Percentiles rank a stretch among this genome's conserved stretches.
Evolutionary conservation across 2,797 vertebrate species (phyloP).

Genomic region (Gorsachius magnificus): DNA sequence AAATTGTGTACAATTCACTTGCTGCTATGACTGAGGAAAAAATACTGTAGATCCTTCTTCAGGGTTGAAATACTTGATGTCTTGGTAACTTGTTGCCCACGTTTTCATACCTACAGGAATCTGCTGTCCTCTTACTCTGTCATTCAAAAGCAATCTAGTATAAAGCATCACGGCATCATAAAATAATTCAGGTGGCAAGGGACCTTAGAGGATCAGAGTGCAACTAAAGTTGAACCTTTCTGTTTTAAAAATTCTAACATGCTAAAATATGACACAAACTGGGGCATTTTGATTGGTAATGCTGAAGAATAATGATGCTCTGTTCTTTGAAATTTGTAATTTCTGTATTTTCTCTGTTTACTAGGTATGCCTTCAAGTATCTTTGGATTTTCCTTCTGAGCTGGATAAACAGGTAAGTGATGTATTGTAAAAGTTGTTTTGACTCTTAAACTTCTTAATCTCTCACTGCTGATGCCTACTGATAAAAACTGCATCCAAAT

Average conservation of each 20-base stretch:
- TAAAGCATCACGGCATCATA: background rate
- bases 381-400: conserved; percentile 38
- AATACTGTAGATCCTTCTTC: background rate
- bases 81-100: background rate
- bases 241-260: background rate
- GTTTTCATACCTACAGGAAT: background rate
- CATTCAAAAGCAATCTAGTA: background rate
- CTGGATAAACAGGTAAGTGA: conserved; percentile 10
- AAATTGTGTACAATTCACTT: background rate
- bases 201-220: background rate
- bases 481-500: background rate
- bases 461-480: background rate
- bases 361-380: conserved; percentile 41
- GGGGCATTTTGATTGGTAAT: background rate
- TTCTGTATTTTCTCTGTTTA: background rate
- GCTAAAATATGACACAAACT: background rate
- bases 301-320: background rate
- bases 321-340: background rate
- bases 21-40: background rate
- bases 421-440: background rate
- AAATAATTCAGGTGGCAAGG: background rate
- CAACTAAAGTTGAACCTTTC: background rate
- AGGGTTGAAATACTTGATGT: background rate
- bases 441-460: background rate
- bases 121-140: background rate